Evolutionary conservation across 1,140 invertebrate species (phyloP).

Genomic region (Tetramorium parvispinum): DNA sequence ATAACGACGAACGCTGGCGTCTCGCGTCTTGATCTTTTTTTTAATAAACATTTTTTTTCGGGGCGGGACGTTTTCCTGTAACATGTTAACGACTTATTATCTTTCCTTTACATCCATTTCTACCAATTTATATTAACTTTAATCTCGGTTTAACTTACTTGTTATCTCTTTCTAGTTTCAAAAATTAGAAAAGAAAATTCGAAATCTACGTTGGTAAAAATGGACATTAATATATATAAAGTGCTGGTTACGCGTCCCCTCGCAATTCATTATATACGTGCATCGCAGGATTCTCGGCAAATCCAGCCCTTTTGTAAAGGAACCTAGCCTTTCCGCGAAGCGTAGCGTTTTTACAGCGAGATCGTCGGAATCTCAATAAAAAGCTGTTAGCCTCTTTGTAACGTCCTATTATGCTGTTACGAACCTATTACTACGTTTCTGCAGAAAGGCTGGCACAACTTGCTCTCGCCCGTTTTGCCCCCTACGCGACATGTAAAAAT

Average conservation of each 20-base stretch:
- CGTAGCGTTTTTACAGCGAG: neutral
- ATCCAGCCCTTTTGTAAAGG: no score
- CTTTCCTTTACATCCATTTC: neutral
- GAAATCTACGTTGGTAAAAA: no score
- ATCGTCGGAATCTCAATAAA: constrained; percentile 4
- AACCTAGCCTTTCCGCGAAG: neutral
- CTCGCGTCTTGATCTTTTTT: neutral
- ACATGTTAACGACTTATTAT: no score
- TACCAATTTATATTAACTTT: no score
- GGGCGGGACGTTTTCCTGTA: neutral
- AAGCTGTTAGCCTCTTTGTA: neutral
- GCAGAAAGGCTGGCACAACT: neutral
- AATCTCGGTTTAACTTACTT: no score
- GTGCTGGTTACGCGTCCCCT: no score
- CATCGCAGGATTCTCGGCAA: neutral
- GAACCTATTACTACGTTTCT: neutral
- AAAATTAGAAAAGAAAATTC: no score
- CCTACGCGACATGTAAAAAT: neutral
- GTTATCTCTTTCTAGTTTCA: no score
- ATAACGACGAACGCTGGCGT: neutral
- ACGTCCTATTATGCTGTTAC: neutral
- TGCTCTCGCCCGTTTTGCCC: neutral
- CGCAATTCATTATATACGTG: neutral
- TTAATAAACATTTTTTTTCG: neutral
- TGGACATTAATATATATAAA: no score